Evolutionary conservation across 2,888 invertebrate species (phyloP).

Genomic region (Merodon equestris): DNA sequence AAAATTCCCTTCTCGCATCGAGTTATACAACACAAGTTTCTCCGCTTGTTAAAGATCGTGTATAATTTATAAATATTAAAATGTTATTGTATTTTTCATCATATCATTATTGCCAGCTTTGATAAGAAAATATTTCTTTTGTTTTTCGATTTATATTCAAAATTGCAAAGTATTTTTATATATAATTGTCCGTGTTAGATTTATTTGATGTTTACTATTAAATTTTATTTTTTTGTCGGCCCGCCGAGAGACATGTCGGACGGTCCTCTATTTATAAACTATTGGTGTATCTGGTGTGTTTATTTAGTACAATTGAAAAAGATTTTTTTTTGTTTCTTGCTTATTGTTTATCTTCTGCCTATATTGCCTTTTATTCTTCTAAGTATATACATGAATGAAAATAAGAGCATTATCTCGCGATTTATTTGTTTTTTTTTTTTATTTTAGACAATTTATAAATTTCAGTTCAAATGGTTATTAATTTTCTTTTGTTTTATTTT

Average conservation of each 20-base stretch:
- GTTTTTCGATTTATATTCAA: slow-evolving; percentile 42
- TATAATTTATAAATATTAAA: slow-evolving; percentile 65
- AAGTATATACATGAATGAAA: slow-evolving; percentile 32
- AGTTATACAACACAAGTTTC: slow-evolving; percentile 15
- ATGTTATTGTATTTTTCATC: slow-evolving; percentile 69
- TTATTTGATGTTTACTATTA: slow-evolving; percentile 13
- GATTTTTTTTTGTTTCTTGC: slow-evolving; percentile 42
- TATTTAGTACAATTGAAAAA: slow-evolving; percentile 55
- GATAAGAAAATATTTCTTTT: slow-evolving; percentile 72
- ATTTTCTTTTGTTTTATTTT: slow-evolving; percentile 1
- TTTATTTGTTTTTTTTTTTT: slow-evolving; percentile 20
- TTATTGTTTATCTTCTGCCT: too few species aligned
- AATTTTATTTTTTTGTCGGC: slow-evolving; percentile 11
- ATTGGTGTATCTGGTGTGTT: slow-evolving; percentile 63
- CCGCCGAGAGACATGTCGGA: slow-evolving; percentile 6
- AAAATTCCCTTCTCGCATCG: too few species aligned
- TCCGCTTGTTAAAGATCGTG: slow-evolving; percentile 62
- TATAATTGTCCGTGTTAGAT: background rate
- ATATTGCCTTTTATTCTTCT: slow-evolving; percentile 45
- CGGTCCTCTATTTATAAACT: slow-evolving; percentile 31
- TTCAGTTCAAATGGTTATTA: slow-evolving; percentile 31
- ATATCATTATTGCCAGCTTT: slow-evolving; percentile 74
- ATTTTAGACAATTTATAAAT: slow-evolving; percentile 25
- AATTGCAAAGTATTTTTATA: slow-evolving; percentile 41
- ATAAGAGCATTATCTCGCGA: slow-evolving; percentile 29